Evolutionary conservation across 2,888 invertebrate species (phyloP).

Genomic region (Apodemia hepburni): DNA sequence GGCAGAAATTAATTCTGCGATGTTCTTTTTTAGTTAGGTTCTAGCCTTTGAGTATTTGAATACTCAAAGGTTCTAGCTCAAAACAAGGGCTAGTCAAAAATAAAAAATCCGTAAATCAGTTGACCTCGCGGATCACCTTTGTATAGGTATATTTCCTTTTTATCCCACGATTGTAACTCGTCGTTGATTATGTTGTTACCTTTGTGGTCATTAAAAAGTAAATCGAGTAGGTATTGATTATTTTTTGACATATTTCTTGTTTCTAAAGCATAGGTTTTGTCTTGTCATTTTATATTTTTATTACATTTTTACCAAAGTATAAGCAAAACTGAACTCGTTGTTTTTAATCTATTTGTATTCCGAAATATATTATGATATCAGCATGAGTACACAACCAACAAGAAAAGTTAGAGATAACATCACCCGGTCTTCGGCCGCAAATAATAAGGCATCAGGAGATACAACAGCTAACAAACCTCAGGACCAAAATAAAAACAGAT

Average conservation of each 20-base stretch:
- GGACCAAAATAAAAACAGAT: slow-evolving; percentile 40
- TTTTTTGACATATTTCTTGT: slow-evolving; percentile 4
- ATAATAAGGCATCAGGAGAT: slow-evolving; percentile 28
- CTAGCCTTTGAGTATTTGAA: too few species aligned
- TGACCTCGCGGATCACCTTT: too few species aligned
- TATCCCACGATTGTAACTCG: too few species aligned
- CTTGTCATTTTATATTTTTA: slow-evolving; percentile 19
- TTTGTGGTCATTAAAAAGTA: background rate
- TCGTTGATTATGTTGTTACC: background rate
- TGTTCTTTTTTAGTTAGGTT: too few species aligned
- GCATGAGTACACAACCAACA: slow-evolving; percentile 30
- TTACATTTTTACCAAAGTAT: slow-evolving; percentile 13
- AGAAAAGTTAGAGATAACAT: slow-evolving; percentile 34
- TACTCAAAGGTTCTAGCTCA: too few species aligned
- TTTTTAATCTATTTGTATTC: background rate
- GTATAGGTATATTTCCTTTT: too few species aligned
- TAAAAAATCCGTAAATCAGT: too few species aligned
- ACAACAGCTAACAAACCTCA: slow-evolving; percentile 29
- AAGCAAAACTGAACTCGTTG: background rate
- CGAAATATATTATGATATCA: background rate
- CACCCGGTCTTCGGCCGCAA: slow-evolving; percentile 28
- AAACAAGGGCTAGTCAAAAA: too few species aligned
- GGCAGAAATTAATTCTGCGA: too few species aligned
- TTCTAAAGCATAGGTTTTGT: slow-evolving; percentile 16
- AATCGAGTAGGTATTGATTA: slow-evolving; percentile 8